These are phyloP conservation scores for Chloropsis hardwickii DNA, from an alignment of 2,113 vertebrate genomes.

Conservation along the genomic window DNA sequence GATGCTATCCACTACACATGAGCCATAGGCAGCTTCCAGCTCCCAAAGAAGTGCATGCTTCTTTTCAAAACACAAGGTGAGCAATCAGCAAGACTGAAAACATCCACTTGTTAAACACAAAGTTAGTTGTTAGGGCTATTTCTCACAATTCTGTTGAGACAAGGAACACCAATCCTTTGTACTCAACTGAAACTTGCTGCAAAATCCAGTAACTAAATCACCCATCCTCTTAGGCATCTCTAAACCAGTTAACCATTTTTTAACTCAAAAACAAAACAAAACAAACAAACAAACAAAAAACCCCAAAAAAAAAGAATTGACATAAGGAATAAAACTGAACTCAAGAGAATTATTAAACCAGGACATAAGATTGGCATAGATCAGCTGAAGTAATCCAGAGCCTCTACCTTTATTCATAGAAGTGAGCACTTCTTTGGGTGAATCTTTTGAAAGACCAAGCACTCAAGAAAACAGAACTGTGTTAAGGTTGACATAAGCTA, in stretches of 20 bases:
- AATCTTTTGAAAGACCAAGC: not conserved
- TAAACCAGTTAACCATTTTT: not conserved
- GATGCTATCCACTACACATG: not conserved
- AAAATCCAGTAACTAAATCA: not conserved
- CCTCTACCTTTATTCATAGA: not conserved
- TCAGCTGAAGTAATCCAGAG: not conserved
- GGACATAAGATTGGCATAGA: not conserved
- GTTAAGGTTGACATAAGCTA: not conserved
- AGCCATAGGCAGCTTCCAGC: not conserved
- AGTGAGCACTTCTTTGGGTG: not conserved
- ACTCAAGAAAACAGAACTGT: not conserved
- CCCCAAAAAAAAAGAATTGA: not conserved
- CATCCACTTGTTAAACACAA: not conserved
- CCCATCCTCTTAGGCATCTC: accelerated
- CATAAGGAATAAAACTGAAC: not conserved
- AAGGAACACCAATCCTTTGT: not conserved
- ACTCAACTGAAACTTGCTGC: not conserved
- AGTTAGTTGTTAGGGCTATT: not conserved
- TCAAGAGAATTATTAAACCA: not conserved
- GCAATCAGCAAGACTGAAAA: not conserved
- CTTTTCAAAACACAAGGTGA: not conserved
- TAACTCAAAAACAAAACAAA: not conserved
- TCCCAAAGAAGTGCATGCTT: not conserved
- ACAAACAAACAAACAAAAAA: not conserved
- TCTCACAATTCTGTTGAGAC: not conserved